Conservation (phyloP, 2,888 invertebrate species). For the Sesia bembeciformis region DNA sequence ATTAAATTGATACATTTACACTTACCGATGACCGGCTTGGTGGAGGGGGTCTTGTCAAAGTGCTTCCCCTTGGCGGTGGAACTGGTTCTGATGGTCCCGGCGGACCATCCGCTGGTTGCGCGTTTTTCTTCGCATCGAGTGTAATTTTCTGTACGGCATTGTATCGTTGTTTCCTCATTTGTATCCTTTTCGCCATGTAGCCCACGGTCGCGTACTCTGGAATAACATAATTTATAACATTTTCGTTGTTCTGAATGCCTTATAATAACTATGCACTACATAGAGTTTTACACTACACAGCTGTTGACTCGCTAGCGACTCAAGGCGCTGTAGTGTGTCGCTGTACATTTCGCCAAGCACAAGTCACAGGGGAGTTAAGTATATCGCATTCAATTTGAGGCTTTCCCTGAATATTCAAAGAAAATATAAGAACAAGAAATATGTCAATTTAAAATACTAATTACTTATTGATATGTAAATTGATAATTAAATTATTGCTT, state of each 20-base stretch:
- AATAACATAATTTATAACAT: conserved; percentile 16
- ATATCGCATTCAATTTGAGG: no score
- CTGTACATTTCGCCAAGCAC: no score
- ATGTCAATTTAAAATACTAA: no score
- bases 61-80: conserved; percentile 31
- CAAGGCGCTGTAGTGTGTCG: no score
- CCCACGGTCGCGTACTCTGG: conserved; percentile 98
- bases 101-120: conserved; percentile 78
- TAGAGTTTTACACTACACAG: no score
- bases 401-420: no score
- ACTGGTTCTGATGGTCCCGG: conserved; percentile 4
- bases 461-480: not conserved
- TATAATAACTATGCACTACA: no score
- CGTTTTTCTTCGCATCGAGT: conserved; percentile 78
- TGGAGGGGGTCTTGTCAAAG: conserved; percentile 1
- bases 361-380: no score
- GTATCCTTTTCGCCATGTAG: conserved; percentile 97
- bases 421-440: no score
- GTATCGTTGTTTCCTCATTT: conserved; percentile 95
- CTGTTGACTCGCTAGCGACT: no score
- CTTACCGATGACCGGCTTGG: conserved; percentile 2
- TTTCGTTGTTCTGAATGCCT: no score
- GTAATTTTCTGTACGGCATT: conserved; percentile 93
- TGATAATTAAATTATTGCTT: not conserved
- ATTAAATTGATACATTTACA: not conserved